Evolutionary conservation across 2,797 vertebrate genomes (phyloP).

Genomic region (Enoplosus armatus): DNA sequence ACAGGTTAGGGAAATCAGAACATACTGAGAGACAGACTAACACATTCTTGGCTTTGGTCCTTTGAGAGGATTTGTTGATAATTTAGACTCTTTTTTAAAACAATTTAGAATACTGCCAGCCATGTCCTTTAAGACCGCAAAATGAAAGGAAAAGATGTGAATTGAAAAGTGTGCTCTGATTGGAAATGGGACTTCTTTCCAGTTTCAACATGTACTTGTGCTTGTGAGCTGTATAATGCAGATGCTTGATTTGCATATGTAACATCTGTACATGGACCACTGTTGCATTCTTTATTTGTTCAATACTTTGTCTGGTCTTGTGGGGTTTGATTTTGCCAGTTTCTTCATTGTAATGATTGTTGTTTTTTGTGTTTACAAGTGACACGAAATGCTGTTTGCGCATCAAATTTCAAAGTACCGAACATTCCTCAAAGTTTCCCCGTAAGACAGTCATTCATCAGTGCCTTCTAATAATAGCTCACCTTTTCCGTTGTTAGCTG

Average conservation of each 20-base stretch:
- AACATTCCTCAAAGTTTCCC: not conserved
- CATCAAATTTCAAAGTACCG: not conserved
- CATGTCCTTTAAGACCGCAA: not conserved
- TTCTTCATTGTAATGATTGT: not conserved
- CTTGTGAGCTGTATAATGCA: not conserved
- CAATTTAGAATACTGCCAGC: not conserved
- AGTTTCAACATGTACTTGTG: not conserved
- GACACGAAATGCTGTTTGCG: not conserved
- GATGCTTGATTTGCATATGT: not conserved
- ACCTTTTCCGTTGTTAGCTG: constrained; percentile 11
- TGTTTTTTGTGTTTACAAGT: not conserved
- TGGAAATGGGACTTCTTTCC: not conserved
- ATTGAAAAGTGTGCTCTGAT: not conserved
- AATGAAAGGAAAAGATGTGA: not conserved
- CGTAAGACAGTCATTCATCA: constrained; percentile 19
- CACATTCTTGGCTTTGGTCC: not conserved
- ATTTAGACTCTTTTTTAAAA: not conserved
- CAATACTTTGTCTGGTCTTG: constrained; percentile 3
- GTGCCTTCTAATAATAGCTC: constrained; percentile 23
- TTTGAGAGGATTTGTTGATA: not conserved
- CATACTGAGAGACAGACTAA: not conserved
- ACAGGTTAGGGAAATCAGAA: not conserved
- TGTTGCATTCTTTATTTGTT: not conserved
- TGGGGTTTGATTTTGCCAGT: not conserved
- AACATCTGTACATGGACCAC: not conserved